These are phyloP conservation scores for Cryptoprocta ferox DNA, from an alignment of 2,797 vertebrate genomes.

Conservation along the genomic window DNA sequence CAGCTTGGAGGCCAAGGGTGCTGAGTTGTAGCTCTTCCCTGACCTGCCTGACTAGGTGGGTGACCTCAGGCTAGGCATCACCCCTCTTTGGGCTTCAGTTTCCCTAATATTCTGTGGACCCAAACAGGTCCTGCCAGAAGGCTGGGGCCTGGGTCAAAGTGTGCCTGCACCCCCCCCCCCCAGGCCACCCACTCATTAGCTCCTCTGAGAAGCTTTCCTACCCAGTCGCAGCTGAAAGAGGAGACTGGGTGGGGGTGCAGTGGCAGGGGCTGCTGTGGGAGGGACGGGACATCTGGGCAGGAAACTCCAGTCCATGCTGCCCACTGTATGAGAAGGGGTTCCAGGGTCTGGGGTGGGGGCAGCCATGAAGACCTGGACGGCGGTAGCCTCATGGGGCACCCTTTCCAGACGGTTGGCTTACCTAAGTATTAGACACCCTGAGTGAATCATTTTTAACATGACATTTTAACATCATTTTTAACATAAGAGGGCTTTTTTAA, in stretches of 20 bases:
- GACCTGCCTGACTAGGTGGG: background rate
- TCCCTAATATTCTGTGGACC: background rate
- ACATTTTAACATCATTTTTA: too few species aligned
- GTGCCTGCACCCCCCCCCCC: background rate
- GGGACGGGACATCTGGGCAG: background rate
- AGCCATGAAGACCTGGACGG: background rate
- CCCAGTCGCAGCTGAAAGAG: background rate
- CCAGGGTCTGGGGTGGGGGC: background rate
- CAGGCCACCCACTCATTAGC: background rate
- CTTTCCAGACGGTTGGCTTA: background rate
- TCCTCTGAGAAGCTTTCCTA: background rate
- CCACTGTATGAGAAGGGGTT: background rate
- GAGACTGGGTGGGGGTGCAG: background rate
- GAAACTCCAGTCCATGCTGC: background rate
- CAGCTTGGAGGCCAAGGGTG: background rate
- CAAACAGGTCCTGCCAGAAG: background rate
- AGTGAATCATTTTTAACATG: slow-evolving; percentile 12
- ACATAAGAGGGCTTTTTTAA: background rate
- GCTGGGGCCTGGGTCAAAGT: background rate
- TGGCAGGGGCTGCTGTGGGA: background rate
- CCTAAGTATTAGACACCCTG: background rate
- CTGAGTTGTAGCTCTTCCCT: background rate
- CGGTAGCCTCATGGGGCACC: background rate
- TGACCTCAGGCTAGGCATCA: background rate
- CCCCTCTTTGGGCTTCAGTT: background rate